phyloP scores from a whole-genome alignment of 2,888 invertebrate genomes.

The Campoplex capitator region DNA sequence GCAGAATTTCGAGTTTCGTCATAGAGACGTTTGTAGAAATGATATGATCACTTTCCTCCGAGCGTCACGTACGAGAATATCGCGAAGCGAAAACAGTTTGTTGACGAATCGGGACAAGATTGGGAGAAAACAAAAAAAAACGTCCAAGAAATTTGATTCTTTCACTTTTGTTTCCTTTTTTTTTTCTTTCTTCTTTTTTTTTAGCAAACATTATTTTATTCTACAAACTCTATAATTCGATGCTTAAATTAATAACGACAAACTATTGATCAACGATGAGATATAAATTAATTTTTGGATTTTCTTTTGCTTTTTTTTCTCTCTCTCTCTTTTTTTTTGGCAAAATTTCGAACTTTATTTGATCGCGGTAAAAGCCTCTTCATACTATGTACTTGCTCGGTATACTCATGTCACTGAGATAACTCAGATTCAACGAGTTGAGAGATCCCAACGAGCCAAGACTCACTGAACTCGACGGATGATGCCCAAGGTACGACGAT shows the following conservation, averaged over 20 bases:
- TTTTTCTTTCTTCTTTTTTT: constrained; percentile 44
- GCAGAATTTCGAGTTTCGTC: constrained; percentile 34
- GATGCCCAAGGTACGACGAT: constrained; percentile 79
- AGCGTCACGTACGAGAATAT: constrained; percentile 21
- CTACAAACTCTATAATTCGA: constrained; percentile 62
- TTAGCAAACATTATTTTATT: constrained; percentile 75
- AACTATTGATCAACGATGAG: constrained; percentile 66
- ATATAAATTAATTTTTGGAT: constrained; percentile 69
- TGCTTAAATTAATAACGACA: constrained; percentile 76
- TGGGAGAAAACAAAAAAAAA: neutral
- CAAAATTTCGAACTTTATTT: constrained; percentile 81
- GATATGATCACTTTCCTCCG: constrained; percentile 29
- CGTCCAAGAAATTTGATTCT: constrained; percentile 2
- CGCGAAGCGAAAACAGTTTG: neutral
- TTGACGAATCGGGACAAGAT: constrained; percentile 1
- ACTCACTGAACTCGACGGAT: constrained; percentile 75
- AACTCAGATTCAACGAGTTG: constrained; percentile 79
- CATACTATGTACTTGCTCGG: constrained; percentile 71
- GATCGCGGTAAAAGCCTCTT: constrained; percentile 82
- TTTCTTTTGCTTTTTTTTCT: constrained; percentile 2
- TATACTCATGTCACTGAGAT: constrained; percentile 78
- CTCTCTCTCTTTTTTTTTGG: constrained; percentile 47
- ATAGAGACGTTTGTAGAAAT: constrained; percentile 47
- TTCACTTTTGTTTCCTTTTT: neutral
- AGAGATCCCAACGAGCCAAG: constrained; percentile 79